phyloP scores from a whole-genome alignment of 2,113 vertebrate genomes.

The Hyperoodon ampullatus region DNA sequence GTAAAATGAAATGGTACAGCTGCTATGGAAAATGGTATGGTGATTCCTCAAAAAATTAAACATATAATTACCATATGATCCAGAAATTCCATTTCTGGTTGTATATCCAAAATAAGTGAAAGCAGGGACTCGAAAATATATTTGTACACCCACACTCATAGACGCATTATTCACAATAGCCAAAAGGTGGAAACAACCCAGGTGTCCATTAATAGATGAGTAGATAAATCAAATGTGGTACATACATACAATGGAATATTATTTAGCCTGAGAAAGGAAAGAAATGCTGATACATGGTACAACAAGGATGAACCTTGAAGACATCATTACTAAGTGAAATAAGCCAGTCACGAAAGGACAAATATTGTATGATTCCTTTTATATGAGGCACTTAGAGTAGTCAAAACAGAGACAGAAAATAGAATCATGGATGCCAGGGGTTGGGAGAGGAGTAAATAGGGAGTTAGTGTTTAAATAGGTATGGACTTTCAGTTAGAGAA shows the following conservation, averaged over 20 bases:
- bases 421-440: not conserved
- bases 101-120: constrained; percentile 31
- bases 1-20: not conserved
- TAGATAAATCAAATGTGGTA: not conserved
- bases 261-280: not conserved
- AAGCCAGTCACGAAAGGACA: not conserved
- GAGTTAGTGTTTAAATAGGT: not conserved
- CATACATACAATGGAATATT: not conserved
- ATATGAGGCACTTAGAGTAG: not conserved
- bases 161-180: not conserved
- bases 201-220: not conserved
- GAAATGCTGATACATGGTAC: not conserved
- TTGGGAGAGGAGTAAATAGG: not conserved
- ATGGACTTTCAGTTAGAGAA: not conserved
- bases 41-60: constrained; percentile 3
- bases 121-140: not conserved
- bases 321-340: constrained; percentile 8
- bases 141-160: not conserved
- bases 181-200: not conserved
- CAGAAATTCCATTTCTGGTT: not conserved
- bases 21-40: not conserved
- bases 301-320: not conserved
- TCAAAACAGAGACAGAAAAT: not conserved
- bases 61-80: not conserved
- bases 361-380: not conserved